phyloP scores from a whole-genome alignment of 2,888 invertebrate species.

The Emmelina monodactyla region DNA sequence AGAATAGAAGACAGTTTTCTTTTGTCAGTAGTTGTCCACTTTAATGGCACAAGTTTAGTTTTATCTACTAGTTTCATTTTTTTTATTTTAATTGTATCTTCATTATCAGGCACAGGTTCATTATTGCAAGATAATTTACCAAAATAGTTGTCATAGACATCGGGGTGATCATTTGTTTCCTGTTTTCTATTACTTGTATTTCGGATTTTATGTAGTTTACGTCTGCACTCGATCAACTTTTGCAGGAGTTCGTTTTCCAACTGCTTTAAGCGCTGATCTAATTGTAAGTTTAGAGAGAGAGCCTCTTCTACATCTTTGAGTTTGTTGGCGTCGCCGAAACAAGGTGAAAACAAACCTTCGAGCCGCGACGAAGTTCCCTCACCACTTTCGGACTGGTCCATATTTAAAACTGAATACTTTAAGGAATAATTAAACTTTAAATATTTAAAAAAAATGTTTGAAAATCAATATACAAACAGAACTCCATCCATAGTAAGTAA shows the following conservation, averaged over 20 bases:
- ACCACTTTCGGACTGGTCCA: too few relatives aligned
- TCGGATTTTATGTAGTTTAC: constrained; percentile 26
- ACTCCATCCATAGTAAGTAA: too few relatives aligned
- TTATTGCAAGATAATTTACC: too few relatives aligned
- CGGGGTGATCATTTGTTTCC: constrained; percentile 66
- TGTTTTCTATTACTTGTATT: not conserved
- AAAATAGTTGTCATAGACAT: constrained; percentile 61
- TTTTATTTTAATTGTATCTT: constrained; percentile 56
- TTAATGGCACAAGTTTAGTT: constrained; percentile 41
- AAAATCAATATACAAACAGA: too few relatives aligned
- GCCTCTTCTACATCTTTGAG: constrained; percentile 32
- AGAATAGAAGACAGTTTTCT: constrained; percentile 55
- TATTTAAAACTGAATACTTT: too few relatives aligned
- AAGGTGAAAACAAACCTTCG: too few relatives aligned
- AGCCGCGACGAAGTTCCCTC: too few relatives aligned
- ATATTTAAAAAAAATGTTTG: too few relatives aligned
- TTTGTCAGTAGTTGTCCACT: constrained; percentile 69
- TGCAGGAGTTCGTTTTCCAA: constrained; percentile 31
- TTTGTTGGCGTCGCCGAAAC: too few relatives aligned
- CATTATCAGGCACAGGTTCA: constrained; percentile 66
- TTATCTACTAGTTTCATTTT: constrained; percentile 48
- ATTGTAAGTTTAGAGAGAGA: constrained; percentile 38
- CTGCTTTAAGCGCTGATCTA: constrained; percentile 32
- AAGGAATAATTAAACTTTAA: too few relatives aligned
- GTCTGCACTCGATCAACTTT: constrained; percentile 36